Conservation (phyloP, 2,797 vertebrate genomes). For the Chrosomus eos region DNA sequence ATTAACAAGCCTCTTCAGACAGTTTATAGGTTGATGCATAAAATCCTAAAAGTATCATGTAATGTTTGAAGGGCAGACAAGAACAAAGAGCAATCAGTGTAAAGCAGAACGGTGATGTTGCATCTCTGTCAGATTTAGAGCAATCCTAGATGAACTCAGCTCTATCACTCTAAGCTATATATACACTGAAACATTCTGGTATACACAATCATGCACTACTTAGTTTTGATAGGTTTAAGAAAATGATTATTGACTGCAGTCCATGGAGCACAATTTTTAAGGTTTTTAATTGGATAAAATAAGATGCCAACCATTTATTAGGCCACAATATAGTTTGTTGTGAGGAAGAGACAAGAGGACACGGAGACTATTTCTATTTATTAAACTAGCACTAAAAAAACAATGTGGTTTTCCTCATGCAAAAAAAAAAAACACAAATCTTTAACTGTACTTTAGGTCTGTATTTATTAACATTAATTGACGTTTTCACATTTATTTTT, state of each 20-base stretch:
- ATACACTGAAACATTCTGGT: background rate
- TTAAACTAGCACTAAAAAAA: background rate
- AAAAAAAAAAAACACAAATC: background rate
- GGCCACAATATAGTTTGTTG: background rate
- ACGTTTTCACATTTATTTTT: background rate
- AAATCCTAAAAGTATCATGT: slow-evolving; percentile 23
- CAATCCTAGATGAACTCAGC: background rate
- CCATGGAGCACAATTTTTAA: background rate
- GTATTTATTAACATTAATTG: background rate
- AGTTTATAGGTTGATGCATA: slow-evolving; percentile 45
- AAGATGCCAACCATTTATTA: background rate
- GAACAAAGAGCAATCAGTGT: background rate
- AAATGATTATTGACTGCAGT: background rate
- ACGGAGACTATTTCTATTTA: slow-evolving; percentile 1
- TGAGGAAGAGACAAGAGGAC: background rate
- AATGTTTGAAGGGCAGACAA: slow-evolving; percentile 12
- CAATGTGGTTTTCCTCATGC: too few species aligned
- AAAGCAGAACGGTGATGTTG: background rate
- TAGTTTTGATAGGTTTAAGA: background rate
- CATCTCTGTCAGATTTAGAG: background rate
- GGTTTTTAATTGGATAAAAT: slow-evolving; percentile 1
- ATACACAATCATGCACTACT: background rate
- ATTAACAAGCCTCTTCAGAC: slow-evolving; percentile 50
- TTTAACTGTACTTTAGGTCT: background rate
- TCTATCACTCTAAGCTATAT: background rate